These are phyloP conservation scores for Erebia palarica DNA, from an alignment of 2,888 invertebrate species.

Conservation along the genomic window DNA sequence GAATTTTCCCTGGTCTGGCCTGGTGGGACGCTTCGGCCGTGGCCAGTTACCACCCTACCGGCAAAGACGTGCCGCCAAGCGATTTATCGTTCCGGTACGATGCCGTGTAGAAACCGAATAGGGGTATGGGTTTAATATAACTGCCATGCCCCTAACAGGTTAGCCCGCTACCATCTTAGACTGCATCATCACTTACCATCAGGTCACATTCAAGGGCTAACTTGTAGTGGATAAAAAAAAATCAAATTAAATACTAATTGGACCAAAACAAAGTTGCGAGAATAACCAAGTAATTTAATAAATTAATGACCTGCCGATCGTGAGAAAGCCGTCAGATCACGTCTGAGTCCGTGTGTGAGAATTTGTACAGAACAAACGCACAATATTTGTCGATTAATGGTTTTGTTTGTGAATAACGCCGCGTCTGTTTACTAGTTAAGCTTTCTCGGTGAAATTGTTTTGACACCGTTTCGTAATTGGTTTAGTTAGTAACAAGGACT, in stretches of 20 bases:
- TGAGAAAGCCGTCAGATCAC: slow-evolving; percentile 27
- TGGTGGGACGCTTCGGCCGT: too few species aligned
- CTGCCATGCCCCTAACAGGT: too few species aligned
- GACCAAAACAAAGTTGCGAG: slow-evolving; percentile 8
- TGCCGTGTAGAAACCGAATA: too few species aligned
- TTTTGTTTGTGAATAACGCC: slow-evolving; percentile 30
- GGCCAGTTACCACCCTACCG: too few species aligned
- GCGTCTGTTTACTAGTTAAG: slow-evolving; percentile 29
- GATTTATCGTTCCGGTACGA: too few species aligned
- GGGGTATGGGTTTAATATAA: too few species aligned
- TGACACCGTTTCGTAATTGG: slow-evolving; percentile 30
- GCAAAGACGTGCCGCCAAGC: too few species aligned
- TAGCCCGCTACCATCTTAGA: too few species aligned
- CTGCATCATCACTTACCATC: too few species aligned
- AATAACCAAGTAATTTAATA: slow-evolving; percentile 22
- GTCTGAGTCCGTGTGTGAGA: slow-evolving; percentile 28
- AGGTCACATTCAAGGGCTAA: too few species aligned
- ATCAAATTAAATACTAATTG: background rate
- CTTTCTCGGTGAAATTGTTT: slow-evolving; percentile 33
- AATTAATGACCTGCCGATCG: slow-evolving; percentile 25
- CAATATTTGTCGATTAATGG: slow-evolving; percentile 37
- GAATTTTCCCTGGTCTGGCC: too few species aligned
- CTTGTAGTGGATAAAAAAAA: too few species aligned
- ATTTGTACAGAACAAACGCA: slow-evolving; percentile 33
- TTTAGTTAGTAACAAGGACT: slow-evolving; percentile 16